Base-by-base conservation (phyloP, 2,797 vertebrate genomes). In the Poeciliopsis infans region DNA sequence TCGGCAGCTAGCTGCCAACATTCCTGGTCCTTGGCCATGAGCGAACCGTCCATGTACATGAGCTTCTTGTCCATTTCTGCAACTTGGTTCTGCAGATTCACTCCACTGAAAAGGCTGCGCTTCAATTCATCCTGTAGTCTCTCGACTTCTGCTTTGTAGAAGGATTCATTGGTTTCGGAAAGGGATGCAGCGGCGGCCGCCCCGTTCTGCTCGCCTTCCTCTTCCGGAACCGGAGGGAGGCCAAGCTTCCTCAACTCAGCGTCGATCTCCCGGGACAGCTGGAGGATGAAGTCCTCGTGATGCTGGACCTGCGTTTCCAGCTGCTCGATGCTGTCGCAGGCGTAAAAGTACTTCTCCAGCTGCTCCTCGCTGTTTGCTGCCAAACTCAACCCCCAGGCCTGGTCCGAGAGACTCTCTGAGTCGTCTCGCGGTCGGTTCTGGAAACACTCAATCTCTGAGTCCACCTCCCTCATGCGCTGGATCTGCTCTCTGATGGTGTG, bases 401-500 rank as follows among this genome's bases (percentile, higher is more conserved):
- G 76, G 74, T 78, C 70, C 45, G 18, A 1, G 0, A 57, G 74
- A 28, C 47, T 71, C 55, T 87, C 79, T 0, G 68, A 39, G 43
- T 82, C 83, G 0, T 59, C 71, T 1, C 88, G 79, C 18, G 10
- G 64, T 23, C 95, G 92, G 0, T 95, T 82, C 86, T 98, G 97
- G 71, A 96, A 93, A 78, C 86, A 88, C 84, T 97, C 96, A 0
- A 99, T 97, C 88, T 98, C 97, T 61, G 94, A 73, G 84, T 99
- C 97, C 66, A 99, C 85, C 45, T 97, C 96, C 86, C 95, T 95
- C 94, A 98, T 97, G 76, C 93, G 94, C 59, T 95, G 94, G 72
- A 98, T 96, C 89, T 99, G 98, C 51, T 98, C 97, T 79, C 96
- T 95, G 91, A 99, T 98, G 4, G 96, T 96, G 76, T 96, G 97